A percentile compares a stretch with the other conserved stretches of the same genome.
Conservation (phyloP, 2,797 vertebrate genomes). For the Brachymystax lenok region DNA sequence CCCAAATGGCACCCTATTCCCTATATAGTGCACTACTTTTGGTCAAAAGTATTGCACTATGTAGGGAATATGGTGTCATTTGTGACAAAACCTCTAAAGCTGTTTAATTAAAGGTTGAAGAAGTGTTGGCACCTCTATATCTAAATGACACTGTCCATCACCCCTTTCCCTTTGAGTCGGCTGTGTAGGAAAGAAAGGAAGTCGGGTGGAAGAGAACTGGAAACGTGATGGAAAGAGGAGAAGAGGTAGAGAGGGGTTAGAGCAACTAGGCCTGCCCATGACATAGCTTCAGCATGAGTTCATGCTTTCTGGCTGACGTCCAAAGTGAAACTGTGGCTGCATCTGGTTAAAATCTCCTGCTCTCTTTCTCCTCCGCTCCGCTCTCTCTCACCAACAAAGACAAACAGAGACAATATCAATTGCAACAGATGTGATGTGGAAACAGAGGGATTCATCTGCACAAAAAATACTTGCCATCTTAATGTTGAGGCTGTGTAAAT, state of each 20-base stretch:
- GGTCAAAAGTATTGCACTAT: neutral
- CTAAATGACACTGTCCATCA: neutral
- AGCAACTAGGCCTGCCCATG: constrained; percentile 53
- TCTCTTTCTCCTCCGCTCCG: constrained; percentile 20
- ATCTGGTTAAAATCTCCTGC: constrained; percentile 76
- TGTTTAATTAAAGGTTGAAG: constrained; percentile 7
- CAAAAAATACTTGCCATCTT: neutral
- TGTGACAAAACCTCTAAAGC: neutral
- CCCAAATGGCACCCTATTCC: no score
- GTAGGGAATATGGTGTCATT: neutral
- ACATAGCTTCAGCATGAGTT: constrained; percentile 81
- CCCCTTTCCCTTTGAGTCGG: constrained; percentile 16
- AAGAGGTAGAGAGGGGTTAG: constrained; percentile 46
- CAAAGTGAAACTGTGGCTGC: constrained; percentile 66
- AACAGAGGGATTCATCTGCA: neutral
- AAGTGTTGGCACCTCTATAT: constrained; percentile 17
- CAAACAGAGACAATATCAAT: neutral
- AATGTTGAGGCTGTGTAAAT: neutral
- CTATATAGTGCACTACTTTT: neutral
- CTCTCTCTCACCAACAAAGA: constrained; percentile 18
- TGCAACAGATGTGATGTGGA: neutral
- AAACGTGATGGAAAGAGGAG: constrained; percentile 14
- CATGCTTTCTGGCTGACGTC: constrained; percentile 75
- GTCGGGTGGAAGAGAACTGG: neutral
- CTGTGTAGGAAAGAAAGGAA: constrained; percentile 19